Conservation (phyloP, 2,888 invertebrate species). For the Agrypnus murinus region DNA sequence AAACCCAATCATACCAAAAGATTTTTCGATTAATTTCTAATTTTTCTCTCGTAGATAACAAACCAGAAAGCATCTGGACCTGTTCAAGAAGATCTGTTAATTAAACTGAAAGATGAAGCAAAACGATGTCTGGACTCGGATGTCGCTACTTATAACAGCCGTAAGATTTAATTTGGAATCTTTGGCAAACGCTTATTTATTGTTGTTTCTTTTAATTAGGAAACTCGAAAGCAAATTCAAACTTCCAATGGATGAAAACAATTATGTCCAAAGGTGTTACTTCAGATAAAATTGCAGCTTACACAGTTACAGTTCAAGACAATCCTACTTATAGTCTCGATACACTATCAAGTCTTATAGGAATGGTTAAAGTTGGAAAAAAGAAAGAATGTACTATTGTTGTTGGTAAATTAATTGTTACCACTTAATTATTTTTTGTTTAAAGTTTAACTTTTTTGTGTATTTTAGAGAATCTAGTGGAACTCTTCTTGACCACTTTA, state of each 20-base stretch:
- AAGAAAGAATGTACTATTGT: constrained; percentile 81
- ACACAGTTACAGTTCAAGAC: constrained; percentile 86
- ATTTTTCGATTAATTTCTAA: no score
- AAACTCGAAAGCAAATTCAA: constrained; percentile 76
- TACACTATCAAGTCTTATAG: constrained; percentile 81
- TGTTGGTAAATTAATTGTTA: constrained; percentile 73
- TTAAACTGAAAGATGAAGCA: constrained; percentile 78
- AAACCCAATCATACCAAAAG: no score
- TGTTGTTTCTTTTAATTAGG: constrained; percentile 66
- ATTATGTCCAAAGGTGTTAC: constrained; percentile 87
- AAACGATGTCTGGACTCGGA: constrained; percentile 80
- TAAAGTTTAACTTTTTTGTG: no score
- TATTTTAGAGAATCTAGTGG: constrained; percentile 84
- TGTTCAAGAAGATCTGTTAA: constrained; percentile 74
- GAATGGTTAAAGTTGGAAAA: constrained; percentile 86
- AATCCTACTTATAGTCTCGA: constrained; percentile 86
- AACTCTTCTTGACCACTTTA: constrained; percentile 83
- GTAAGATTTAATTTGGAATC: constrained; percentile 68
- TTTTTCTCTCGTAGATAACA: background rate
- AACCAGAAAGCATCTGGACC: constrained; percentile 57
- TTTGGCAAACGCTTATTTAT: constrained; percentile 30
- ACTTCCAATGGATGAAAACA: constrained; percentile 85
- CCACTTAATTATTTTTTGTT: no score
- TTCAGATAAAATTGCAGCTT: constrained; percentile 90
- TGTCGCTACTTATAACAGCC: constrained; percentile 77